Percentiles rank a stretch among this genome's conserved stretches.
Conservation (phyloP, 2,113 vertebrate genomes). For the Lepus americanus region DNA sequence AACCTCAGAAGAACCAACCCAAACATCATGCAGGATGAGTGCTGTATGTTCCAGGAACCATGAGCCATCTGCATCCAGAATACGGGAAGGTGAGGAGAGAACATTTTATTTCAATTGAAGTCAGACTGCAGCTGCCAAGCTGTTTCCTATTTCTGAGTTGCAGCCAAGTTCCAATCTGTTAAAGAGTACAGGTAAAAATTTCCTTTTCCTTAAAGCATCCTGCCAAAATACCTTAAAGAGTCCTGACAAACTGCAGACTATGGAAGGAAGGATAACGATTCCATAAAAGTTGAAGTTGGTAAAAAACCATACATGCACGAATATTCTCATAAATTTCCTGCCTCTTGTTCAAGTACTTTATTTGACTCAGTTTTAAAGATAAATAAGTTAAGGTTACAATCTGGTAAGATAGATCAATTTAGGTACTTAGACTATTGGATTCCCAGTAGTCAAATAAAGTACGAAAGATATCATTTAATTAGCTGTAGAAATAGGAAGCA, state of each 20-base stretch:
- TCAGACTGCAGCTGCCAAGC: background rate
- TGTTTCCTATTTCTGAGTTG: background rate
- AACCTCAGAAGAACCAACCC: background rate
- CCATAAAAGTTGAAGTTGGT: background rate
- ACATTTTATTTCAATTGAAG: background rate
- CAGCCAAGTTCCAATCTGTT: background rate
- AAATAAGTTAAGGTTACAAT: background rate
- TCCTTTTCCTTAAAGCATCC: background rate
- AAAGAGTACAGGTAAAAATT: background rate
- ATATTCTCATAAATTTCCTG: conserved; percentile 7
- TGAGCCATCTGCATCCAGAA: background rate
- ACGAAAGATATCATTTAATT: background rate
- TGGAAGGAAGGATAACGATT: conserved; percentile 4
- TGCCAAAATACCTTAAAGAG: too few species aligned
- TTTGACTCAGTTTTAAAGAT: background rate
- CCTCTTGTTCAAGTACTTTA: background rate
- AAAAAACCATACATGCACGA: background rate
- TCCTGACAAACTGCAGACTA: background rate
- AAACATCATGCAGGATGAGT: background rate
- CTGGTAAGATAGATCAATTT: background rate
- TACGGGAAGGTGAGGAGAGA: background rate
- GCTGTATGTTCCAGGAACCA: background rate
- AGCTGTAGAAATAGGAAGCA: conserved; percentile 25
- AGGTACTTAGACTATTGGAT: too few species aligned
- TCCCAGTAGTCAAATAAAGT: background rate